Percentiles rank a stretch among this genome's conserved stretches.
Conservation (phyloP, 2,113 vertebrate genomes). For the Psittacara wagleri region DNA sequence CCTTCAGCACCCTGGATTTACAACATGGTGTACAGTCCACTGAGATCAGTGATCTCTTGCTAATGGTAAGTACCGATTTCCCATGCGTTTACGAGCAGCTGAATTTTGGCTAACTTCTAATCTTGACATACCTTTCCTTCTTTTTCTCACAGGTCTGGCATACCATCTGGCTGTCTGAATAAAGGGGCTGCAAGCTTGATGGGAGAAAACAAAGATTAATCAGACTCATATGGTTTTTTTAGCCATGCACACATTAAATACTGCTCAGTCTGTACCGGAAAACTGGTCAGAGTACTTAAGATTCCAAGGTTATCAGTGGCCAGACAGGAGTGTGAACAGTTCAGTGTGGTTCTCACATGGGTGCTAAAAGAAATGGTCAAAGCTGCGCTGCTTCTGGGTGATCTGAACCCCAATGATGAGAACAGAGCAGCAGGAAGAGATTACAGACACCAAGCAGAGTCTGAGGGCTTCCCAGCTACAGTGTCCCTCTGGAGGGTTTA, state of each 20-base stretch:
- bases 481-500: background rate
- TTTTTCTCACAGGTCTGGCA: constrained; percentile 60
- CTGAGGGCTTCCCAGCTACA: rapidly evolving
- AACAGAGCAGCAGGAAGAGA: background rate
- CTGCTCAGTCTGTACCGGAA: background rate
- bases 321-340: rapidly evolving
- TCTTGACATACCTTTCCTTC: constrained; percentile 71
- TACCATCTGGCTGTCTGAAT: constrained; percentile 76
- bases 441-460: rapidly evolving
- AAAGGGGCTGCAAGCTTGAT: constrained; percentile 54
- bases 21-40: rapidly evolving
- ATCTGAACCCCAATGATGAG: background rate
- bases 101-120: background rate
- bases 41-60: background rate
- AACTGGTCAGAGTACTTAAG: background rate
- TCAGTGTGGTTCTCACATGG: rapidly evolving
- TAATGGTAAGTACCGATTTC: background rate
- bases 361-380: rapidly evolving
- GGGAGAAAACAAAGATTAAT: background rate
- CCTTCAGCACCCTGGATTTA: background rate
- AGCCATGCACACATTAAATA: rapidly evolving
- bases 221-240: background rate
- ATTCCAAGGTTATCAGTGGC: no score
- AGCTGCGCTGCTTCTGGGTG: background rate
- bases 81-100: background rate